A percentile compares a stretch with the other conserved stretches of the same genome.
Conservation (phyloP, 2,888 invertebrate species). For the Trichogramma dendrolimi region DNA sequence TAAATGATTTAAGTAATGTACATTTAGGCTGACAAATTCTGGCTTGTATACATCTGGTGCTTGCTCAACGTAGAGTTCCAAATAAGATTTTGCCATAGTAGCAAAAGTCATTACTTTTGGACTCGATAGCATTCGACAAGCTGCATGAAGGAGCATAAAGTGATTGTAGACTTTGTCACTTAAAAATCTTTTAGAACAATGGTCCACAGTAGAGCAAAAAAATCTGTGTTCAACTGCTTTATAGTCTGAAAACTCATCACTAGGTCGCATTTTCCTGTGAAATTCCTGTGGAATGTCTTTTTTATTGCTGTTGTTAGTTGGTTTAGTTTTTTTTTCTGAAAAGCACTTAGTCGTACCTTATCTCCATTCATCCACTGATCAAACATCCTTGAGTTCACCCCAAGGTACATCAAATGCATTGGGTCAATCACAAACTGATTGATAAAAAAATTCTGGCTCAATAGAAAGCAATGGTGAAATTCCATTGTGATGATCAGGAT, state of each 20-base stretch:
- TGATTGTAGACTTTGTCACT: neutral
- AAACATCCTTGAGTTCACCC: neutral
- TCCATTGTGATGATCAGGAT: slow-evolving; percentile 2
- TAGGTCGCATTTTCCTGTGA: too few species aligned
- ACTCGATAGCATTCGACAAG: neutral
- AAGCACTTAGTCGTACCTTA: neutral
- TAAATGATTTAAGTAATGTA: neutral
- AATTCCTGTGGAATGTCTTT: too few species aligned
- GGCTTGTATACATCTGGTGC: neutral
- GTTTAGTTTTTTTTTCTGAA: neutral
- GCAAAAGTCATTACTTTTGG: neutral
- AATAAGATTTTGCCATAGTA: too few species aligned
- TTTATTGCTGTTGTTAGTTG: too few species aligned
- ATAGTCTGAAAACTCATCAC: neutral
- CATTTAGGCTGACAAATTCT: slow-evolving; percentile 5
- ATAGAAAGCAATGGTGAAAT: neutral
- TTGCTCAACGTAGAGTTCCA: neutral
- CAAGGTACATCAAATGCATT: neutral
- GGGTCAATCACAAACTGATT: neutral
- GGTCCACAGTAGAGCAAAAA: neutral
- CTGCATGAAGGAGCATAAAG: neutral
- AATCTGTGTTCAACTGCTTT: slow-evolving; percentile 3
- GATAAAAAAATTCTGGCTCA: neutral
- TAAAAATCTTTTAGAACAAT: neutral
- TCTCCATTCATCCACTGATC: neutral